phyloP scores from a whole-genome alignment of 2,113 vertebrate species.

The Myocastor coypus region DNA sequence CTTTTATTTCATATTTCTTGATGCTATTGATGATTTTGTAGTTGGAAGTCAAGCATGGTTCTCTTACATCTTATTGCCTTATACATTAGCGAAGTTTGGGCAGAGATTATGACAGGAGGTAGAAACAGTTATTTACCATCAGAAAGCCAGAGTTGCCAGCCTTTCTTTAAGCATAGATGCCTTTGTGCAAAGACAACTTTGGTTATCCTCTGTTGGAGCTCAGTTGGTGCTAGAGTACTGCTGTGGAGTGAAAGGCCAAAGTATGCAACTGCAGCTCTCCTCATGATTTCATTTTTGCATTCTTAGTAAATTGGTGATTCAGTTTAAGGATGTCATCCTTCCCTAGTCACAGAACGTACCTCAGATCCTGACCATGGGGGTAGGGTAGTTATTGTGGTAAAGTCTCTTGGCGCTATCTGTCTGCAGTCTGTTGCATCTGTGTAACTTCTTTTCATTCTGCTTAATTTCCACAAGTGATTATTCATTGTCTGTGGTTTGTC shows the following conservation, averaged over 20 bases:
- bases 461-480: constrained; percentile 57
- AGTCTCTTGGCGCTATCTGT: not conserved
- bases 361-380: not conserved
- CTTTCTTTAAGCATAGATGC: constrained; percentile 3
- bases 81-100: not conserved
- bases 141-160: not conserved
- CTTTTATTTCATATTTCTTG: constrained; percentile 37
- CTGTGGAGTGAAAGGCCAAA: not conserved
- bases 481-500: constrained; percentile 69
- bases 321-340: constrained; percentile 52
- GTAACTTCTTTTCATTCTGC: constrained; percentile 52
- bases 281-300: constrained; percentile 58
- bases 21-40: not conserved
- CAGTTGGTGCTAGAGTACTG: not conserved
- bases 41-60: not conserved
- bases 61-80: not conserved
- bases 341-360: constrained; percentile 39
- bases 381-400: not conserved
- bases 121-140: not conserved
- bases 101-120: not conserved
- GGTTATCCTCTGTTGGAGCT: not conserved
- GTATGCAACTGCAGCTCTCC: not conserved
- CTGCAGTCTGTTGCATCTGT: constrained; percentile 40
- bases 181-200: constrained; percentile 41
- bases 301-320: constrained; percentile 61